A percentile compares a stretch with the other conserved stretches of the same genome.
Conservation (phyloP, 2,113 vertebrate species). For the Recurvirostra avosetta region DNA sequence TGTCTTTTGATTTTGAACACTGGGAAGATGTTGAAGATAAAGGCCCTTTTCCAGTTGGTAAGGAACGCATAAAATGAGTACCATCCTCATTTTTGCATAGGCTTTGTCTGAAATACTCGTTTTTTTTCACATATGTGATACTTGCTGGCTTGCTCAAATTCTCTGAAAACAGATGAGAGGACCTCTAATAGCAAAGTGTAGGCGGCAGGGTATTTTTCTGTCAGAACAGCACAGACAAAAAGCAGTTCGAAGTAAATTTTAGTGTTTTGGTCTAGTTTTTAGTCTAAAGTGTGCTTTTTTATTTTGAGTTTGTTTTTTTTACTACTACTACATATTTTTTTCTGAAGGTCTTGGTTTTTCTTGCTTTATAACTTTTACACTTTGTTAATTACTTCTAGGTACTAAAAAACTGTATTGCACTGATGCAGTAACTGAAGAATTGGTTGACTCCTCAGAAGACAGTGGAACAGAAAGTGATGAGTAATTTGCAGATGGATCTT, state of each 20-base stretch:
- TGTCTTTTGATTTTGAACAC: conserved; percentile 76
- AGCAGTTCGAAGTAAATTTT: not conserved
- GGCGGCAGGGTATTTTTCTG: not conserved
- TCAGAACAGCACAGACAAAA: not conserved
- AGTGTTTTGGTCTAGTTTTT: not conserved
- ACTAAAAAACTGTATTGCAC: not conserved
- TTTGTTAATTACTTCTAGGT: not conserved
- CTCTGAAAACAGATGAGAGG: not conserved
- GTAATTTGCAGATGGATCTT: not conserved
- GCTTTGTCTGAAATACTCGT: not conserved
- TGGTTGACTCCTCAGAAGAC: not conserved
- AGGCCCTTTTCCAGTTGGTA: conserved; percentile 57
- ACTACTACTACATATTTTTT: not conserved
- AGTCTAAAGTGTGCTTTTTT: not conserved
- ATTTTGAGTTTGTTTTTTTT: not conserved
- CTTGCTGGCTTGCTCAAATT: not conserved
- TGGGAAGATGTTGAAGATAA: conserved; percentile 72
- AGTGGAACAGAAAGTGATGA: conserved; percentile 64
- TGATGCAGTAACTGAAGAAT: not conserved
- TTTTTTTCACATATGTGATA: not conserved
- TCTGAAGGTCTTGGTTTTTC: not conserved
- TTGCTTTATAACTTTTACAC: not conserved
- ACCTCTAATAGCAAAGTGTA: not conserved
- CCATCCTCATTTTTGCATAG: not conserved
- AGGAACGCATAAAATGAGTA: not conserved